Conservation (phyloP, 2,113 vertebrate species). For the Microcebus griseorufus region DNA sequence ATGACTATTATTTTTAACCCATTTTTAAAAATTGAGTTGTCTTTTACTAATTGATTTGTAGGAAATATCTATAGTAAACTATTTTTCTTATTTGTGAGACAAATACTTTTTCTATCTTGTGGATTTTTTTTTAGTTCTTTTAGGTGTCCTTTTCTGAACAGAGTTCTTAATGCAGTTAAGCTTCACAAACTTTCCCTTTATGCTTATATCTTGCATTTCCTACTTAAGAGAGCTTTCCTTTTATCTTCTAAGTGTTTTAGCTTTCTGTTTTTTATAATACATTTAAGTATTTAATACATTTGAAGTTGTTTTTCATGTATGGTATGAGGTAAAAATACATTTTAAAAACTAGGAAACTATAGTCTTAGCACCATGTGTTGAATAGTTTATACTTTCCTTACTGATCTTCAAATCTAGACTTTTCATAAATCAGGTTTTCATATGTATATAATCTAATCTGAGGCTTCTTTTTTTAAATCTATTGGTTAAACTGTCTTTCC, state of each 20-base stretch:
- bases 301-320: not conserved
- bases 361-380: not conserved
- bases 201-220: not conserved
- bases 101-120: not conserved
- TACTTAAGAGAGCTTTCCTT: not conserved
- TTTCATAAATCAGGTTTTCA: not conserved
- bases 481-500: not conserved
- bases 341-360: not conserved
- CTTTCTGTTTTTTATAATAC: not conserved
- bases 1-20: not conserved
- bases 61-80: not conserved
- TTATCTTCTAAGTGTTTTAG: not conserved
- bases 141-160: not conserved
- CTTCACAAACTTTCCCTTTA: not conserved
- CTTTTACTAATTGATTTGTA: not conserved
- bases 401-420: not conserved
- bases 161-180: not conserved
- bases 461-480: not conserved
- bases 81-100: not conserved
- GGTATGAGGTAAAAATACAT: not conserved
- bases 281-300: not conserved
- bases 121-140: not conserved
- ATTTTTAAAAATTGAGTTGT: not conserved
- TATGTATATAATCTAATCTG: not conserved
- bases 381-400: not conserved